Conservation (phyloP, 2,113 vertebrate species). For the Labrus mixtus region DNA sequence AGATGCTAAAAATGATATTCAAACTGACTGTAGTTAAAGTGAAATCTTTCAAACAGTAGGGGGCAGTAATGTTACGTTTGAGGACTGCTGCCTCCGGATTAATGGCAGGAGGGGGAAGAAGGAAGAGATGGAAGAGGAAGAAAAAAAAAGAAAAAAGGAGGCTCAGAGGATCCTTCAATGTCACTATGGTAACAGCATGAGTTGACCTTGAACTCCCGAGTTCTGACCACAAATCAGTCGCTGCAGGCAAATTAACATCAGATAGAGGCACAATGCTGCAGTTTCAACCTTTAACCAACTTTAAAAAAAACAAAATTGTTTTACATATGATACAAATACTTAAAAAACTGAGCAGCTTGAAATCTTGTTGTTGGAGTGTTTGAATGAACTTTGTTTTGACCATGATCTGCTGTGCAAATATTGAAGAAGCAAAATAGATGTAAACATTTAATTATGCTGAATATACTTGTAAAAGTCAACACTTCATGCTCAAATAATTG, state of each 20-base stretch:
- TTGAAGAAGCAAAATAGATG: too few relatives aligned
- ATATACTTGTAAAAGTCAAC: too few relatives aligned
- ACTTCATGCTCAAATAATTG: too few relatives aligned
- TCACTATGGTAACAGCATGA: slow-evolving; percentile 11
- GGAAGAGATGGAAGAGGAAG: not conserved
- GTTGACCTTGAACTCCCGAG: not conserved
- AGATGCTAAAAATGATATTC: not conserved
- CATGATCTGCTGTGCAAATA: too few relatives aligned
- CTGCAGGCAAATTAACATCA: not conserved
- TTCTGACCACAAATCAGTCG: not conserved
- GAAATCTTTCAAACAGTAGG: slow-evolving; percentile 40
- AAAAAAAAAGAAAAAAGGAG: not conserved
- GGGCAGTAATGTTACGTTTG: slow-evolving; percentile 50
- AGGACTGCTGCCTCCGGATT: slow-evolving; percentile 2
- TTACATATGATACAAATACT: not conserved
- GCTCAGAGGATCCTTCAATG: slow-evolving; percentile 39
- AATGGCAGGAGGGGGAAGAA: slow-evolving; percentile 1
- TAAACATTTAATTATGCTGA: too few relatives aligned
- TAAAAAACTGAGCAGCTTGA: not conserved
- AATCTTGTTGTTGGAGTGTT: too few relatives aligned
- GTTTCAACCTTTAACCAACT: not conserved
- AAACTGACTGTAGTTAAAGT: not conserved
- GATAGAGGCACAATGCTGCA: not conserved
- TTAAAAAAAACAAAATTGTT: not conserved
- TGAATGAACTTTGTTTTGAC: not conserved